phyloP scores from a whole-genome alignment of 1,140 invertebrate genomes.

The Paraescarpia echinospica region DNA sequence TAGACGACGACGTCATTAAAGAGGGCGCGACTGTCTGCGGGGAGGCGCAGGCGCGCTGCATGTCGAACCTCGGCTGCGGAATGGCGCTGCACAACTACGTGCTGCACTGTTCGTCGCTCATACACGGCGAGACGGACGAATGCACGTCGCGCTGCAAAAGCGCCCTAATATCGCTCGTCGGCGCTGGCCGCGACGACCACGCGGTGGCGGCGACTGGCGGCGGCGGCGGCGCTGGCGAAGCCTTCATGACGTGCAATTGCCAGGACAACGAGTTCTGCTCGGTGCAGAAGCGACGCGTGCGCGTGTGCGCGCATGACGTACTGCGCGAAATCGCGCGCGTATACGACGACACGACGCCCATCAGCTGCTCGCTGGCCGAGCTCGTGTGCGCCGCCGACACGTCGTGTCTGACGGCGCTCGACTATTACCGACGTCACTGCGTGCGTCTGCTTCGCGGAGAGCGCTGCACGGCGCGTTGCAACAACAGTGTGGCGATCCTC shows the following conservation, averaged over 20 bases:
- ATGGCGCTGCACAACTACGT: slow-evolving; percentile 14
- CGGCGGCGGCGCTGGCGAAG: slow-evolving; percentile 26
- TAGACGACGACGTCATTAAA: background rate
- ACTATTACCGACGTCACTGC: slow-evolving; percentile 44
- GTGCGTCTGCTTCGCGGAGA: slow-evolving; percentile 29
- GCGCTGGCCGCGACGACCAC: background rate
- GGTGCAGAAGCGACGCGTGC: slow-evolving; percentile 37
- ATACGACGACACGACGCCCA: slow-evolving; percentile 28
- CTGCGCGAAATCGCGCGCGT: slow-evolving; percentile 35
- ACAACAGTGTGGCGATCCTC: slow-evolving; percentile 46
- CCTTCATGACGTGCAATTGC: slow-evolving; percentile 49
- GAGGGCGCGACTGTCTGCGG: background rate
- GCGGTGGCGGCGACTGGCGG: too few species aligned
- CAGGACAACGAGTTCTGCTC: slow-evolving; percentile 36
- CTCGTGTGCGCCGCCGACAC: slow-evolving; percentile 51
- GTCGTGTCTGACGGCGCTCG: slow-evolving; percentile 43
- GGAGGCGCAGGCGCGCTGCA: background rate
- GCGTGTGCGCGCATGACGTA: slow-evolving; percentile 41
- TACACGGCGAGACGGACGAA: background rate
- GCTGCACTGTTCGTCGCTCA: background rate
- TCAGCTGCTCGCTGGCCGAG: slow-evolving; percentile 44
- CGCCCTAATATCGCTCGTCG: slow-evolving; percentile 11
- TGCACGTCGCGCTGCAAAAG: slow-evolving; percentile 5
- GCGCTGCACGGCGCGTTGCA: slow-evolving; percentile 41
- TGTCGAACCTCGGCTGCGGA: background rate